Evolutionary conservation across 2,797 vertebrate species (phyloP).

Genomic region (Epinephelus awoara): DNA sequence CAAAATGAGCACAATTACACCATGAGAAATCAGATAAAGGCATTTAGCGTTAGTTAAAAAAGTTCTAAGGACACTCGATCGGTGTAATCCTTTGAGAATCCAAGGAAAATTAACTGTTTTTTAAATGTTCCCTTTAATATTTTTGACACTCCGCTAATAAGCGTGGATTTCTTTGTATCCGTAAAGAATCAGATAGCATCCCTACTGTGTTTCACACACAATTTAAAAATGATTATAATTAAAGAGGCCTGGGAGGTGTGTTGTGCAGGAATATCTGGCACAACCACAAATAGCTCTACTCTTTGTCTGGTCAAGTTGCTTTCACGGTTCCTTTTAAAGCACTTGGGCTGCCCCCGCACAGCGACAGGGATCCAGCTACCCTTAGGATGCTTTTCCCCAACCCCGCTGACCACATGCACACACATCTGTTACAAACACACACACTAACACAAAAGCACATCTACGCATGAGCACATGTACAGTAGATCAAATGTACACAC

Average conservation of each 20-base stretch:
- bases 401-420: not conserved
- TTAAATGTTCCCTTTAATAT: conserved; percentile 11
- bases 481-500: conserved; percentile 23
- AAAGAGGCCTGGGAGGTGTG: conserved; percentile 24
- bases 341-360: not conserved
- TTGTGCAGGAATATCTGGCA: conserved; percentile 24
- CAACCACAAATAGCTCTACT: conserved; percentile 33
- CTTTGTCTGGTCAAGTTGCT: conserved; percentile 33
- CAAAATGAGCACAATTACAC: conserved; percentile 35
- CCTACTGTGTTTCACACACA: conserved; percentile 21
- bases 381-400: not conserved
- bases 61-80: conserved; percentile 2
- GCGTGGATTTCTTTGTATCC: conserved; percentile 10
- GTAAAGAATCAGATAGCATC: conserved; percentile 19
- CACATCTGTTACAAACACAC: not conserved
- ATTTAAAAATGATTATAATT: conserved; percentile 20
- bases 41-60: conserved; percentile 32
- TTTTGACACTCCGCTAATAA: conserved; percentile 6
- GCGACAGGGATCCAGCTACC: not conserved
- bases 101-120: not conserved
- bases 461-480: conserved; percentile 1
- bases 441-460: not conserved
- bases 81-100: conserved; percentile 13
- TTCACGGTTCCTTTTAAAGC: conserved; percentile 21
- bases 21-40: conserved; percentile 23